These are phyloP conservation scores for Actinostola sp. DNA, from an alignment of 92 coral and sea anemone species.

Conservation along the genomic window DNA sequence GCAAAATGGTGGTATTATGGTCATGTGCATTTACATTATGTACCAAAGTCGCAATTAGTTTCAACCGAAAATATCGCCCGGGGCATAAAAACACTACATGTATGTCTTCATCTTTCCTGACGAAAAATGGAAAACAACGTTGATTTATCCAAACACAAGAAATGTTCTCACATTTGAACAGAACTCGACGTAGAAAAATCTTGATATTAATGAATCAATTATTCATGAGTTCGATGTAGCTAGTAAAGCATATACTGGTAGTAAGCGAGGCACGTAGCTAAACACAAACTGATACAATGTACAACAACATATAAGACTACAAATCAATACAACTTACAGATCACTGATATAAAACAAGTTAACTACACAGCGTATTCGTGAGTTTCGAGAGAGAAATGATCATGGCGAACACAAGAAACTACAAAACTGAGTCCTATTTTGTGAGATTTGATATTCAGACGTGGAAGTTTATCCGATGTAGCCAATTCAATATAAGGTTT, in stretches of 20 bases:
- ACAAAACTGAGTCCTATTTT: not conserved
- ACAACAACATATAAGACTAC: not conserved
- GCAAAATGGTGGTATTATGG: too few species aligned
- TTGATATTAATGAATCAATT: not conserved
- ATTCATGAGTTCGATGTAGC: slow-evolving; percentile 1
- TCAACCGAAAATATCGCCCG: not conserved
- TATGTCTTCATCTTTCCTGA: too few species aligned
- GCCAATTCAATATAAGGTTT: not conserved
- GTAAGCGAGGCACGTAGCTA: not conserved
- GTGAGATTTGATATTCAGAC: not conserved
- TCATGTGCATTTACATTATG: too few species aligned
- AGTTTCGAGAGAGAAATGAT: not conserved
- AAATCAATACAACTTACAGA: too few species aligned
- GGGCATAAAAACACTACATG: not conserved
- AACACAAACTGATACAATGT: not conserved
- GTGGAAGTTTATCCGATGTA: not conserved
- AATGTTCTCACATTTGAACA: not conserved
- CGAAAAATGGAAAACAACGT: not conserved
- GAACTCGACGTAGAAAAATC: not conserved
- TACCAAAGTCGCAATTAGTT: too few species aligned
- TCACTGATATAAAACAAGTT: too few species aligned
- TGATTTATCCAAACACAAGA: not conserved
- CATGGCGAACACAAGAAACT: not conserved
- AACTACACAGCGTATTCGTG: too few species aligned
- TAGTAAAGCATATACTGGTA: not conserved